Evolutionary conservation across 2,888 invertebrate species (phyloP).

Genomic region (Seladonia tumulorum): DNA sequence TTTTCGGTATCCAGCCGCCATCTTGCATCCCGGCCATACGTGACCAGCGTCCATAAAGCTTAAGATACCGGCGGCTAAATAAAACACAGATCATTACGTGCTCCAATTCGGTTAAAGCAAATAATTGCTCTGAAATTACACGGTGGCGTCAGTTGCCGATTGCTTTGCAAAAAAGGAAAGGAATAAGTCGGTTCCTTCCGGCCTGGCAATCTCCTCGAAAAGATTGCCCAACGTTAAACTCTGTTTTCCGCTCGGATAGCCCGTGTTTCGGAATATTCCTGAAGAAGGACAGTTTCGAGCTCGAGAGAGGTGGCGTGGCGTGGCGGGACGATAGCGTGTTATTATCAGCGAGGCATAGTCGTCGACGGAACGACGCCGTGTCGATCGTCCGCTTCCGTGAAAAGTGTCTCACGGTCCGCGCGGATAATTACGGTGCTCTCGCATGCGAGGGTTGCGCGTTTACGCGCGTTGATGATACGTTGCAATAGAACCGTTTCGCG

Average conservation of each 20-base stretch:
- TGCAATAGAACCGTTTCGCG: background rate
- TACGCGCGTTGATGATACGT: conserved; percentile 15
- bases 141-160: background rate
- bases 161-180: background rate
- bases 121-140: background rate
- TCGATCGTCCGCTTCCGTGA: conserved; percentile 46
- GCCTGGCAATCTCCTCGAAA: background rate
- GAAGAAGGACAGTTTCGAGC: conserved; percentile 17
- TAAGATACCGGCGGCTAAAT: background rate
- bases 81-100: background rate
- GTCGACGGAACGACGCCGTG: conserved; percentile 27
- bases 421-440: conserved; percentile 6
- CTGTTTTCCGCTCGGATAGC: conserved; percentile 13
- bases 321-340: conserved; percentile 26
- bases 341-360: conserved; percentile 36
- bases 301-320: conserved; percentile 10
- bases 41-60: background rate
- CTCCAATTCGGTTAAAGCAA: background rate
- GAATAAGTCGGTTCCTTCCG: background rate
- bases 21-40: conserved; percentile 18
- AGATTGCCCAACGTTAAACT: conserved; percentile 21
- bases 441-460: background rate
- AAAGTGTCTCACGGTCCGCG: conserved; percentile 20
- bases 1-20: background rate
- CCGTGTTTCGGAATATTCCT: conserved; percentile 29